These are phyloP conservation scores for Tanytarsus gracilentus DNA, from an alignment of 2,888 invertebrate genomes.

Conservation along the genomic window DNA sequence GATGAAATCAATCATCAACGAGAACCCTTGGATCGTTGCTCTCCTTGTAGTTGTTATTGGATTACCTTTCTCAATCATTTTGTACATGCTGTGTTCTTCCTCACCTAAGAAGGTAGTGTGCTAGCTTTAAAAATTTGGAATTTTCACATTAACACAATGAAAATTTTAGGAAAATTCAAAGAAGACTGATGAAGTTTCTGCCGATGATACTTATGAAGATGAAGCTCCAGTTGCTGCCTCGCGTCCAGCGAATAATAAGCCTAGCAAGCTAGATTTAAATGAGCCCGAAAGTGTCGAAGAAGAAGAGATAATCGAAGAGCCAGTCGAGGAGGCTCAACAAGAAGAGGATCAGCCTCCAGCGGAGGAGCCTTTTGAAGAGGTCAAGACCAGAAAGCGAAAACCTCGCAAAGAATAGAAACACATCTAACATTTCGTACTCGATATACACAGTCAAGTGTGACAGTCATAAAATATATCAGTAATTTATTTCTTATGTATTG, in stretches of 20 bases:
- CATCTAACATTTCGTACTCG: background rate
- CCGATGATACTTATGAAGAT: slow-evolving; percentile 47
- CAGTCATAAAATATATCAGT: slow-evolving; percentile 12
- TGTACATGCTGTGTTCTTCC: slow-evolving; percentile 71
- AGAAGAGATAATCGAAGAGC: background rate
- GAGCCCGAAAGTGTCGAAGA: slow-evolving; percentile 28
- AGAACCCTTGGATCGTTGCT: slow-evolving; percentile 86
- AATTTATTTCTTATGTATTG: background rate
- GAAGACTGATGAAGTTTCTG: slow-evolving; percentile 61
- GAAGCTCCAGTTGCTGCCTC: no score
- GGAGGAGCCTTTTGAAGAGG: slow-evolving; percentile 11
- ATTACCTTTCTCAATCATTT: slow-evolving; percentile 65
- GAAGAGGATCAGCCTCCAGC: slow-evolving; percentile 28
- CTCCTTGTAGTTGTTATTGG: slow-evolving; percentile 70
- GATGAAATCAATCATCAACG: slow-evolving; percentile 64
- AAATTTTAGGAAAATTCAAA: slow-evolving; percentile 45
- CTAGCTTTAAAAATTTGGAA: slow-evolving; percentile 2
- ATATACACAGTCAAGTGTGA: background rate
- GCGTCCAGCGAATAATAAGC: background rate
- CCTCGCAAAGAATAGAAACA: slow-evolving; percentile 32
- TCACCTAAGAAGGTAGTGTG: slow-evolving; percentile 45
- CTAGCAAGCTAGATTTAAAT: slow-evolving; percentile 18
- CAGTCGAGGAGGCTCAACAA: slow-evolving; percentile 30
- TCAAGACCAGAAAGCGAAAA: slow-evolving; percentile 31
- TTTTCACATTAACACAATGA: background rate